Evolutionary conservation across 1,140 invertebrate species (phyloP).

Genomic region (Neelides sp.): DNA sequence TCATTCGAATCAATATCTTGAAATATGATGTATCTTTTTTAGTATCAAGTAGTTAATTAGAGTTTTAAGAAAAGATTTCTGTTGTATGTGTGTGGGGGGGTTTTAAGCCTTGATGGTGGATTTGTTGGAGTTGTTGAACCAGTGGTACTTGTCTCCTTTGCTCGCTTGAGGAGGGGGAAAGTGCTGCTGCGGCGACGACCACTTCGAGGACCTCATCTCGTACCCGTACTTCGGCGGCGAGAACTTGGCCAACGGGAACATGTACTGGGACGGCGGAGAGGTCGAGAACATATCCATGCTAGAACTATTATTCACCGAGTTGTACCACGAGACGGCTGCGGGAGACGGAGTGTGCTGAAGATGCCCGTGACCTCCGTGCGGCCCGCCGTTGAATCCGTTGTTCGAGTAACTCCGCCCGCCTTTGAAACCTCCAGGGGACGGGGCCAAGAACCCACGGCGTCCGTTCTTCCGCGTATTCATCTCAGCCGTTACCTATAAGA

Average conservation of each 20-base stretch:
- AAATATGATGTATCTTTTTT: too few relatives aligned
- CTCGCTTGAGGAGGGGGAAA: slow-evolving; percentile 7
- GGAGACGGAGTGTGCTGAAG: slow-evolving; percentile 13
- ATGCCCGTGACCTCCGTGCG: slow-evolving; percentile 7
- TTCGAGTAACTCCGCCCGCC: slow-evolving; percentile 19
- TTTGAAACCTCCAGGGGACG: background rate
- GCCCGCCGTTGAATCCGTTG: slow-evolving; percentile 8
- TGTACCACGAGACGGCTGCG: slow-evolving; percentile 19
- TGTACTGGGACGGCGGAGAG: slow-evolving; percentile 10
- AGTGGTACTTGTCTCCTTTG: slow-evolving; percentile 24
- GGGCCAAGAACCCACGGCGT: slow-evolving; percentile 13
- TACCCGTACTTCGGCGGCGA: slow-evolving; percentile 23
- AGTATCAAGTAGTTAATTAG: too few relatives aligned
- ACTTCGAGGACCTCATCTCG: slow-evolving; percentile 19
- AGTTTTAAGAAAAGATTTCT: too few relatives aligned
- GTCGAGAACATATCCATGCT: slow-evolving; percentile 16
- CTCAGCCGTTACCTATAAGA: too few relatives aligned
- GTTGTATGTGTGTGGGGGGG: too few relatives aligned
- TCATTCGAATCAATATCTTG: too few relatives aligned
- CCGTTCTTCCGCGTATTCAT: slow-evolving; percentile 22
- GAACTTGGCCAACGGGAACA: slow-evolving; percentile 20
- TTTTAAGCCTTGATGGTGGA: slow-evolving; percentile 21
- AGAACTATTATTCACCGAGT: slow-evolving; percentile 9
- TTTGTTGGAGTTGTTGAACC: slow-evolving; percentile 20
- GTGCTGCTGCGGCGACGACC: slow-evolving; percentile 12